Conservation (phyloP, 2,113 vertebrate genomes). For the Carassius gibelio region DNA sequence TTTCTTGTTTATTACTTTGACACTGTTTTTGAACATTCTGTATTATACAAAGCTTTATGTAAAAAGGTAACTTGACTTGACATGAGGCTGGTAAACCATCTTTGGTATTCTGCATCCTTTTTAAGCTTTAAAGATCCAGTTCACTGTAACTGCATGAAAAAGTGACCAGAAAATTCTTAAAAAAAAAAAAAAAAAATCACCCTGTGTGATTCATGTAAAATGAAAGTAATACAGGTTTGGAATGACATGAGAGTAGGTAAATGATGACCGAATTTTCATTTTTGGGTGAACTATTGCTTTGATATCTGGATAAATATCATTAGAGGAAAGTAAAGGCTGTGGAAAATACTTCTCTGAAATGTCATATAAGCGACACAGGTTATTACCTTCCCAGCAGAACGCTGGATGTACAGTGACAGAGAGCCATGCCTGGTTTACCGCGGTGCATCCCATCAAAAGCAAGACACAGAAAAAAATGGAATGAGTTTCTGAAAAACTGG, state of each 20-base stretch:
- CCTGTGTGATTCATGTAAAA: neutral
- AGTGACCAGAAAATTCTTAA: neutral
- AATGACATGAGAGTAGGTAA: no score
- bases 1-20: no score
- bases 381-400: slow-evolving; percentile 30
- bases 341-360: slow-evolving; percentile 25
- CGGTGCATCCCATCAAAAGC: neutral
- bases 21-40: no score
- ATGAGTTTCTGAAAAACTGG: slow-evolving; percentile 26
- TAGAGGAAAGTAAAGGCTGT: neutral
- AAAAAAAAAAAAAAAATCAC: no score
- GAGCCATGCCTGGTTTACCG: slow-evolving; percentile 24
- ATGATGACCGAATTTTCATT: no score
- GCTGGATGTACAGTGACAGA: slow-evolving; percentile 8
- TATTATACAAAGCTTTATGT: no score
- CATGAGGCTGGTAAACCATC: no score
- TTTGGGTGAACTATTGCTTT: neutral
- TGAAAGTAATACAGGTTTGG: neutral
- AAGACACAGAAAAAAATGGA: slow-evolving; percentile 15
- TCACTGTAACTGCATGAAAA: neutral
- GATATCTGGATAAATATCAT: slow-evolving; percentile 29
- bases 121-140: neutral
- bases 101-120: neutral
- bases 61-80: no score
- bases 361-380: slow-evolving; percentile 29